Base-by-base conservation (phyloP, 2,888 invertebrate genomes). In the Chydorus sphaericus region DNA sequence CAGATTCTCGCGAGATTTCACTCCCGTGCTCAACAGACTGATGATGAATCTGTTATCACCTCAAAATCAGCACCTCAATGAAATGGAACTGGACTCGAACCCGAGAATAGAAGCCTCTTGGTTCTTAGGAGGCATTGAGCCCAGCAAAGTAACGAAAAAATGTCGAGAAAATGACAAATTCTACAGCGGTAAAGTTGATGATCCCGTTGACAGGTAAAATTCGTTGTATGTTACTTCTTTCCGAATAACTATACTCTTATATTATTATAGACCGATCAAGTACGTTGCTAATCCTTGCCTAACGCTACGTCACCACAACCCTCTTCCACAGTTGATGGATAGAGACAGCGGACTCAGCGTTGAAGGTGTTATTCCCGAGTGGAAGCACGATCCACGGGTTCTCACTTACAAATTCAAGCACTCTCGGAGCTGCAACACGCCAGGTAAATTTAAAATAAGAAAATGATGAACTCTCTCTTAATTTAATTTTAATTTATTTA, bases 61-160 rank as follows among this genome's bases (percentile, higher is more conserved):
- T 1, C 4, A 16, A 1, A 52, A 52, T 23, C 20, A 52, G 3
- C 53, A 58, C 37, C 31, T 58, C 49, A 61, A 61, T 20, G 67
- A 67, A 39, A 65, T 71, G 11, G 73, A 85, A 77, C 69, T 84
- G 31, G 90, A 91, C 68, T 74, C 78, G 64, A 77, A 84, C 60
- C 85, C 92, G 4, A 75, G 86, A 20, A 75, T 87, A 62, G 86
- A 90, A 73, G 83, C 90, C 28, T 87, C 85, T 69, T 94, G 93
- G 93, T 77, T 77, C 65, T 77, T 79, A 36, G 88, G 88, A 54
- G 85, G 86, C 54, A 77, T 83, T 61, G 68, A 78, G 59, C 76
- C 81, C 1, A 75, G 81, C 1, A 64, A 68, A 39, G 64, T 62
- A 37, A 67, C 75, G 0, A 63, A 71, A 1, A 71, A 59, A 10